Evolutionary conservation across 2,888 invertebrate genomes (phyloP).

Genomic region (Lycia hirtaria): DNA sequence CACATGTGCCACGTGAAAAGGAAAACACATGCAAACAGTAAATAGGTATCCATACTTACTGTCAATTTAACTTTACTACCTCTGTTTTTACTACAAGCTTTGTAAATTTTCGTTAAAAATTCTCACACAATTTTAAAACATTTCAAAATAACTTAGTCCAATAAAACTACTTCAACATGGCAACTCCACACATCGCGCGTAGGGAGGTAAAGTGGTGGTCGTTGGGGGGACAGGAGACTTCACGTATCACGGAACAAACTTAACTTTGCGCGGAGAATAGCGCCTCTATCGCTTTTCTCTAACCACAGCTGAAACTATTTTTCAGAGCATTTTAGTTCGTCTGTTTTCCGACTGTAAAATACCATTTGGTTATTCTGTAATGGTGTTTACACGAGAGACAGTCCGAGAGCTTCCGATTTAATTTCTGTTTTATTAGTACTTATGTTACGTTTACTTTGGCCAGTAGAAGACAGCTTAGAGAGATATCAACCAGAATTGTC

Average conservation of each 20-base stretch:
- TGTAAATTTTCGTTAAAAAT: neutral
- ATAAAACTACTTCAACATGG: conserved; percentile 13
- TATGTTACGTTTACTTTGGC: conserved; percentile 32
- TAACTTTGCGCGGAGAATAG: neutral
- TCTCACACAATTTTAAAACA: neutral
- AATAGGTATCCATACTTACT: too few relatives aligned
- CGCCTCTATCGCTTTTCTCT: neutral
- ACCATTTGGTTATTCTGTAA: conserved; percentile 41
- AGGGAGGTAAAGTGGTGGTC: conserved; percentile 3
- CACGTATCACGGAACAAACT: neutral
- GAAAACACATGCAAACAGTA: too few relatives aligned
- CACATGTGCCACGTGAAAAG: too few relatives aligned
- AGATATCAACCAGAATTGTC: neutral
- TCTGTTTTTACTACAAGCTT: too few relatives aligned
- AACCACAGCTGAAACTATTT: neutral
- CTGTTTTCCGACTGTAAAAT: neutral
- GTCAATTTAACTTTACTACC: too few relatives aligned
- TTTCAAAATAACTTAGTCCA: conserved; percentile 2
- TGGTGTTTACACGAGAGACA: conserved; percentile 54
- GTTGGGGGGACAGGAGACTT: conserved; percentile 8
- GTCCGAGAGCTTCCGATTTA: conserved; percentile 47
- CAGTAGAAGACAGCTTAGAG: conserved; percentile 1
- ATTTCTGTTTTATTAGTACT: conserved; percentile 50
- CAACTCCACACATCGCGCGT: conserved; percentile 9
- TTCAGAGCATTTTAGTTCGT: neutral